Conservation (phyloP, 2,113 vertebrate species). For the Tachysurus vachellii region DNA sequence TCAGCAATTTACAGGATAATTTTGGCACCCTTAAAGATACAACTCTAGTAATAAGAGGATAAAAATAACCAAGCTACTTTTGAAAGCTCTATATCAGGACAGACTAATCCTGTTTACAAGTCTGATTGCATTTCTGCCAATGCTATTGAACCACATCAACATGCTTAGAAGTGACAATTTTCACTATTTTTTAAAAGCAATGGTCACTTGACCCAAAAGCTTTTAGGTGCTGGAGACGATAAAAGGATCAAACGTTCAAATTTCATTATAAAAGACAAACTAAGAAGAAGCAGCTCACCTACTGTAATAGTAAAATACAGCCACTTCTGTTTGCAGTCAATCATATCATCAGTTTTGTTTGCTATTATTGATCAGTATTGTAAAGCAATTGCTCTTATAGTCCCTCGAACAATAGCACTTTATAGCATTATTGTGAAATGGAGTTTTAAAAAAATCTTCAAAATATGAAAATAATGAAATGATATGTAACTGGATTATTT, state of each 20-base stretch:
- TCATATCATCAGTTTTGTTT: conserved; percentile 43
- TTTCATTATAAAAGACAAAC: conserved; percentile 70
- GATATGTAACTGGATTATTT: neutral
- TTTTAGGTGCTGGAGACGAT: conserved; percentile 66
- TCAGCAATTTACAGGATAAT: conserved; percentile 79
- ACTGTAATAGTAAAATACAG: conserved; percentile 60
- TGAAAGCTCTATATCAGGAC: conserved; percentile 77
- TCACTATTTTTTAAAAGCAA: conserved; percentile 77
- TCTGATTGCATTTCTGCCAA: conserved; percentile 68
- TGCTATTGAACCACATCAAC: conserved; percentile 68
- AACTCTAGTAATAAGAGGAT: conserved; percentile 76
- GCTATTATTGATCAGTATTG: conserved; percentile 38
- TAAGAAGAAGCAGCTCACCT: conserved; percentile 66
- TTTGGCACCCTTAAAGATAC: conserved; percentile 78
- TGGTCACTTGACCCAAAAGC: conserved; percentile 67
- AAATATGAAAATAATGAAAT: neutral
- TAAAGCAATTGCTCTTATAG: conserved; percentile 17
- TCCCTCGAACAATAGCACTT: neutral
- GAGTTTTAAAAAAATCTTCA: neutral
- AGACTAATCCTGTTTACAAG: conserved; percentile 80
- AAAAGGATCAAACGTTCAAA: conserved; percentile 76
- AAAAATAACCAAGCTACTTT: conserved; percentile 80
- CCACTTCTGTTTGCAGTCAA: conserved; percentile 20
- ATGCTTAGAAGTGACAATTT: conserved; percentile 71
- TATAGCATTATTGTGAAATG: conserved; percentile 6